Conservation (phyloP, 2,113 vertebrate species). For the Gymnobelideus leadbeateri region DNA sequence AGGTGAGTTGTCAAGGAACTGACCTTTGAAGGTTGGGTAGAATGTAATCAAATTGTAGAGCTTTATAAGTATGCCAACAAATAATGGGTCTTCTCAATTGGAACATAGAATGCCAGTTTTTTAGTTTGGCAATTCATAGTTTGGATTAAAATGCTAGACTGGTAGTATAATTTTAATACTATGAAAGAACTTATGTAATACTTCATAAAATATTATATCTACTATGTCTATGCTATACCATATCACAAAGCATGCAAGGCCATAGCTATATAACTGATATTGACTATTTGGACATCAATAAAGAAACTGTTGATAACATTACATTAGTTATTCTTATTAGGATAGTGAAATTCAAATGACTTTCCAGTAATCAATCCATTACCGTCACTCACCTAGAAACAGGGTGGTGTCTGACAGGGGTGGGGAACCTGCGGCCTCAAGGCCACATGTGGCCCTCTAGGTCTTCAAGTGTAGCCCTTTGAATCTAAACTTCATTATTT, state of each 20-base stretch:
- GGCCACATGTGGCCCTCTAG: no score
- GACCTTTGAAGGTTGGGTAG: not conserved
- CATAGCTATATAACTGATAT: not conserved
- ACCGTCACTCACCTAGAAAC: not conserved
- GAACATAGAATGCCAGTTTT: not conserved
- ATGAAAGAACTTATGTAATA: not conserved
- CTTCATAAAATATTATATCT: not conserved
- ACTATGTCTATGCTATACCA: not conserved
- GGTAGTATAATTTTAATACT: not conserved
- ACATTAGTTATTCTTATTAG: not conserved
- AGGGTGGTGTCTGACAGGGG: not conserved
- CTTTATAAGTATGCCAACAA: not conserved
- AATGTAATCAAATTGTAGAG: not conserved
- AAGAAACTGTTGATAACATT: not conserved
- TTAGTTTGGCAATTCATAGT: rapidly evolving
- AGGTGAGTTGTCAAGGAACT: not conserved
- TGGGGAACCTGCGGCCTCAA: no score
- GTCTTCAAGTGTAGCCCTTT: no score
- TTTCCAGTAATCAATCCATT: not conserved
- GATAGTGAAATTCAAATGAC: not conserved
- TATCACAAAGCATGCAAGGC: not conserved
- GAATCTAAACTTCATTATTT: no score
- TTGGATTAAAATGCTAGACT: not conserved
- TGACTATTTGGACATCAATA: not conserved
- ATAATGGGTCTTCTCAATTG: not conserved